Percentiles rank a stretch among this genome's conserved stretches.
Evolutionary conservation across 2,113 vertebrate species (phyloP).

Genomic region (Axis porcinus): DNA sequence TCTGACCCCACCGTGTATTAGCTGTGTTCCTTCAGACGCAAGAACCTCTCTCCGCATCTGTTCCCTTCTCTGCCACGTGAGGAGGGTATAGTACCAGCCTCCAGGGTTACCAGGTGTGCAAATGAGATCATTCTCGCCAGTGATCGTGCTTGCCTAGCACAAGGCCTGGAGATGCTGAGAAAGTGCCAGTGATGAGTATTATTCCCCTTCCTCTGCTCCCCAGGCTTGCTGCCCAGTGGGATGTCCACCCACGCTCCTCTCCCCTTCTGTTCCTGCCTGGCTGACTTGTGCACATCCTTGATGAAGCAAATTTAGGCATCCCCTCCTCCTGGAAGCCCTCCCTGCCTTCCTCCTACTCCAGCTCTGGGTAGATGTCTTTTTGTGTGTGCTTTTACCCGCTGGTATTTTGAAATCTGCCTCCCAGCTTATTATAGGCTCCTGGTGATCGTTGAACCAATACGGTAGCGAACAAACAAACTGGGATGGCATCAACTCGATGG

Average conservation of each 20-base stretch:
- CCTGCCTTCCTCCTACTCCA: not conserved
- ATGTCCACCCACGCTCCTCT: not conserved
- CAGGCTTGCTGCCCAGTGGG: not conserved
- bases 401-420: not conserved
- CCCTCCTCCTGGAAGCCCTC: not conserved
- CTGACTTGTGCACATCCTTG: not conserved
- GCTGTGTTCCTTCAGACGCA: not conserved
- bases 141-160: not conserved
- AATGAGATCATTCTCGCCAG: not conserved
- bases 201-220: not conserved
- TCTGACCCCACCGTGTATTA: rapidly evolving
- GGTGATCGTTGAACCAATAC: not conserved
- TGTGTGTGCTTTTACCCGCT: not conserved
- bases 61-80: not conserved
- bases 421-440: not conserved
- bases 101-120: not conserved
- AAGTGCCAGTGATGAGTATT: not conserved
- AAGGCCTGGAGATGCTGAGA: not conserved
- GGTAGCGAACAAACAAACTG: not conserved
- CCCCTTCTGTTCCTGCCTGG: not conserved
- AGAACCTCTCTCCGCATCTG: not conserved
- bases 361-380: not conserved
- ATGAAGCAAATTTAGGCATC: not conserved
- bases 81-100: not conserved
- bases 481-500: not conserved